A percentile compares a stretch with the other conserved stretches of the same genome.
Conservation (phyloP, 2,797 vertebrate genomes). For the Chaenodraco wilsoni region DNA sequence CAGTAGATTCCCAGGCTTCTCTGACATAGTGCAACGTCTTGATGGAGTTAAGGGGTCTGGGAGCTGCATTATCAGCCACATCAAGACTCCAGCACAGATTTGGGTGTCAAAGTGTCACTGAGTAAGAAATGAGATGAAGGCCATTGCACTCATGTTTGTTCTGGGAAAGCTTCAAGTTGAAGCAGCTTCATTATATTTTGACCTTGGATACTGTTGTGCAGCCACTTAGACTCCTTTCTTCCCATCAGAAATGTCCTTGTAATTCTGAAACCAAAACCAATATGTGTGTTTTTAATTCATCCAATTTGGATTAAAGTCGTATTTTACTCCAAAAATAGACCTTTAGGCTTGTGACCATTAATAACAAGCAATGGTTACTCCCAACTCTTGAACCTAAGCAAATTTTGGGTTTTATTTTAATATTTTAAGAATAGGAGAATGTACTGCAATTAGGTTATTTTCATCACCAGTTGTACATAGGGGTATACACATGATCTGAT, state of each 20-base stretch:
- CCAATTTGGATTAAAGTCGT: not conserved
- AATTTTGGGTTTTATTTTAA: not conserved
- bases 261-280: not conserved
- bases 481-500: not conserved
- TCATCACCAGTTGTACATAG: not conserved
- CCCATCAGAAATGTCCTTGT: slow-evolving; percentile 3
- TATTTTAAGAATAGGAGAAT: not conserved
- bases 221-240: not conserved
- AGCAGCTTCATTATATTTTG: slow-evolving; percentile 8
- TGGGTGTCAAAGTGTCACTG: slow-evolving; percentile 52
- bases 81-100: slow-evolving; percentile 22
- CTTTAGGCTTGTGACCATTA: not conserved
- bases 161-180: slow-evolving; percentile 17
- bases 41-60: slow-evolving; percentile 54
- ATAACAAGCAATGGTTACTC: not conserved
- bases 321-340: not conserved
- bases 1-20: slow-evolving; percentile 76
- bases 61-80: slow-evolving; percentile 54
- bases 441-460: not conserved
- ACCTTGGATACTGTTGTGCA: slow-evolving; percentile 2
- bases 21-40: slow-evolving; percentile 47
- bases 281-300: not conserved
- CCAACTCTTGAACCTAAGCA: not conserved
- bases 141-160: not conserved
- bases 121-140: slow-evolving; percentile 7